A percentile compares a stretch with the other conserved stretches of the same genome.
Evolutionary conservation across 2,113 vertebrate genomes (phyloP).

Genomic region (Alouatta palliata): DNA sequence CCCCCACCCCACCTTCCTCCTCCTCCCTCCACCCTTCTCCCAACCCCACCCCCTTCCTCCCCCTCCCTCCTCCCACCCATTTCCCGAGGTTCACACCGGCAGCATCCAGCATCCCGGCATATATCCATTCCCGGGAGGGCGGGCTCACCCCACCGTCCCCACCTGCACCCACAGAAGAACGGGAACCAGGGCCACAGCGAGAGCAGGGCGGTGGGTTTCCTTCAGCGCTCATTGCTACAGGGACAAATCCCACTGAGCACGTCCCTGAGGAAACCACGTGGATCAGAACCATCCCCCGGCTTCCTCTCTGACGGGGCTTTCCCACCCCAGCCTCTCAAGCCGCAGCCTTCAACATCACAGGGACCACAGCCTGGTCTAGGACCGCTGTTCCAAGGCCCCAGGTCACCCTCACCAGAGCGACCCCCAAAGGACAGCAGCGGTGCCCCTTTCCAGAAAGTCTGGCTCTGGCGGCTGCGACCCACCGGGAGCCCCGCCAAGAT

Average conservation of each 20-base stretch:
- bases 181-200: neutral
- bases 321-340: neutral
- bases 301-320: accelerated
- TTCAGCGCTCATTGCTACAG: no score
- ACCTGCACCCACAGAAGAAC: neutral
- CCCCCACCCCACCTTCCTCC: no score
- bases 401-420: neutral
- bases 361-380: neutral
- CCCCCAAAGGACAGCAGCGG: neutral
- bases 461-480: accelerated
- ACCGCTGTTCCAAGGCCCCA: neutral
- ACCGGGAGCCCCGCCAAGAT: accelerated
- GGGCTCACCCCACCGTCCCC: neutral
- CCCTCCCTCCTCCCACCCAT: neutral
- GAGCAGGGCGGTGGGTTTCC: accelerated
- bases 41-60: accelerated
- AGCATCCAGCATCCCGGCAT: no score
- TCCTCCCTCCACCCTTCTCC: neutral
- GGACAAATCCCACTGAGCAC: neutral
- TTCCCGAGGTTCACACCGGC: accelerated
- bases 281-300: accelerated
- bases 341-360: accelerated
- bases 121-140: neutral
- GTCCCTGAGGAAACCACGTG: neutral
- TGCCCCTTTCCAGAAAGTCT: neutral